Base-by-base conservation (phyloP, 1,140 invertebrate genomes). In the Heliothis virescens region DNA sequence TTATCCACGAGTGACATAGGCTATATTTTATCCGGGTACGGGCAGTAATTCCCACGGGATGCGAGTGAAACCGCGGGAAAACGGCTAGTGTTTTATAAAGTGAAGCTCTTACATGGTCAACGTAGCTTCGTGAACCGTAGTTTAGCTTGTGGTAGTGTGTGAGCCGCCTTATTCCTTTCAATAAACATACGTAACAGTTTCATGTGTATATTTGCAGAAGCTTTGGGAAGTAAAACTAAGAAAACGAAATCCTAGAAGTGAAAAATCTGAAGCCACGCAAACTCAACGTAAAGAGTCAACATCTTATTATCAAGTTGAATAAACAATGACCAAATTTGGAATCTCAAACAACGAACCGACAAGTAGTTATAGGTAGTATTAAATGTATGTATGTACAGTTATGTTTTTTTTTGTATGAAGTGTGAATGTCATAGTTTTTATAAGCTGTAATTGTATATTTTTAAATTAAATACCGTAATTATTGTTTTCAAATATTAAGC, bases 131-230 rank as follows among this genome's bases (percentile, higher is more conserved):
- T 5, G 34, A 34, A 34, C 34, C 7, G 0, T 1, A 41, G 3
- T 7, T 5, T 41, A 41, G 34, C 34, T 41, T 41, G 34, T 41
- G 9, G 5, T 9, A 41, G 34, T 41, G 34, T 41, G 34, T 41
- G 34, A 41, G 9, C 34, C 34, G 55, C 55, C 18, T 16, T 57
- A 18, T 18, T 57, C 18, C 16, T 57, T 21, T 9, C 16, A 57
- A 18, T 57, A 16, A 18, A 18, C 55, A 18, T 57, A 57, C 55
- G 11, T 67, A 48, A 67, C 48, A 67, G 34, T 3, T 18, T 63
- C 15, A 63, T 62, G 15, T 48, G 41, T 48, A 18, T 65, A 12
- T 65, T 77, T 77, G 13, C 74, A 77, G 74, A 77, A 21, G 16
- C 60, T 77, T 3, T 77, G 74, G 60, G 60, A 77, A 15, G 13